phyloP scores from a whole-genome alignment of 2,888 invertebrate species.

The Caprella mutica region DNA sequence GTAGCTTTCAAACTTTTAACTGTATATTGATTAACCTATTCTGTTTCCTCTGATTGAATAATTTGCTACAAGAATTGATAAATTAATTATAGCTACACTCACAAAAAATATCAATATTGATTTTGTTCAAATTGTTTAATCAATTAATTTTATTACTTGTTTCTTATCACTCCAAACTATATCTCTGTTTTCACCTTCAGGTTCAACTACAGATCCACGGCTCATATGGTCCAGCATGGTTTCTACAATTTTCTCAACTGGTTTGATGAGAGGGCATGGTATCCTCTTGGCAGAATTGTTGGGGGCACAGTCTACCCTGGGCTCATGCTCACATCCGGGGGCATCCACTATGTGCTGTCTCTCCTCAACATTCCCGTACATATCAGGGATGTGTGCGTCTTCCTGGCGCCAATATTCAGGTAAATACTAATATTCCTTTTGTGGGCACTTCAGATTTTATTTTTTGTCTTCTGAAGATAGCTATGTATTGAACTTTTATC shows the following conservation, averaged over 20 bases:
- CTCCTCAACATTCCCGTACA: conserved; percentile 91
- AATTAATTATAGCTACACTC: too few species aligned
- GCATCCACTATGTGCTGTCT: conserved; percentile 86
- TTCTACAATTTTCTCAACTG: conserved; percentile 99
- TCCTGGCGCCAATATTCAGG: conserved; percentile 94
- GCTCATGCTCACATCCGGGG: conserved; percentile 95
- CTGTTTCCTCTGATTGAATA: too few species aligned
- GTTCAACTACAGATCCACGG: conserved; percentile 98
- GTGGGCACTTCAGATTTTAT: too few species aligned
- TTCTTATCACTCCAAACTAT: background rate
- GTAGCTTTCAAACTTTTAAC: too few species aligned
- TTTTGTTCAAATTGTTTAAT: too few species aligned
- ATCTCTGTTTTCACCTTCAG: conserved; percentile 45
- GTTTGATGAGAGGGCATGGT: conserved; percentile 99
- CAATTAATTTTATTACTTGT: background rate
- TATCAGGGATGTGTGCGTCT: conserved; percentile 96
- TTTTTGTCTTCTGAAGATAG: too few species aligned
- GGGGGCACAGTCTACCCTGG: conserved; percentile 99
- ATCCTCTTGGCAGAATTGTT: conserved; percentile 94
- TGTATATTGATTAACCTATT: too few species aligned
- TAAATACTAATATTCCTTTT: conserved; percentile 43
- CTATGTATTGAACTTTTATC: too few species aligned
- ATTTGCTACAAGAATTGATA: too few species aligned
- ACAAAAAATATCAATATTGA: too few species aligned
- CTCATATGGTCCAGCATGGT: conserved; percentile 98